phyloP scores from a whole-genome alignment of 1,140 invertebrate genomes.

The Calephelis nemesis region DNA sequence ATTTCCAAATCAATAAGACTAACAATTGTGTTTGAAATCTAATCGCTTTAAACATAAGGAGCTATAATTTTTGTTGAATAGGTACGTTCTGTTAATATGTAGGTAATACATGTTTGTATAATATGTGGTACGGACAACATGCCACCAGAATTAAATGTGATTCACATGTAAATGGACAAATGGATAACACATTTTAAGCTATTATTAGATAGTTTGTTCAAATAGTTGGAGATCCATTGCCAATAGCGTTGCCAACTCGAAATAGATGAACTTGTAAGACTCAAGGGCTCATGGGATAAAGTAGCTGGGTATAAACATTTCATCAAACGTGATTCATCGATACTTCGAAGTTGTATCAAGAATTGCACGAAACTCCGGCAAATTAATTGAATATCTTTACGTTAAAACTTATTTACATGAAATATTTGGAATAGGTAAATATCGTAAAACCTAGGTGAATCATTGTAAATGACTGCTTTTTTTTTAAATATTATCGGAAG shows the following conservation, averaged over 20 bases:
- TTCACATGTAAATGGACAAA: slow-evolving; percentile 10
- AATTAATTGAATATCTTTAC: neutral
- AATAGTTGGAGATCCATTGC: slow-evolving; percentile 30
- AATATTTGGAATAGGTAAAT: neutral
- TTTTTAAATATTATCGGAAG: too few species aligned
- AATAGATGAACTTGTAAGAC: slow-evolving; percentile 42
- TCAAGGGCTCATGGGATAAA: slow-evolving; percentile 31
- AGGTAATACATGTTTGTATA: too few species aligned
- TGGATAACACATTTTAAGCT: slow-evolving; percentile 10
- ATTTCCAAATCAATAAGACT: too few species aligned
- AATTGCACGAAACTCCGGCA: neutral
- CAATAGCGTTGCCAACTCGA: slow-evolving; percentile 40
- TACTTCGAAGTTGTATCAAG: slow-evolving; percentile 6
- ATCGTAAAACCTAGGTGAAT: too few species aligned
- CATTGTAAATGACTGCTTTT: too few species aligned
- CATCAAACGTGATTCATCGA: slow-evolving; percentile 9
- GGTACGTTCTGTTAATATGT: too few species aligned
- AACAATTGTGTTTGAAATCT: too few species aligned
- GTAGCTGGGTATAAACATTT: slow-evolving; percentile 6
- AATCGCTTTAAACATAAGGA: too few species aligned
- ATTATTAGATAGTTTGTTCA: slow-evolving; percentile 24
- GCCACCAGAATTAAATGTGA: neutral
- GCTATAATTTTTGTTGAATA: too few species aligned
- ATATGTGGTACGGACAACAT: too few species aligned
- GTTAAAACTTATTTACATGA: neutral